These are phyloP conservation scores for Vulpes lagopus DNA, from an alignment of 2,113 vertebrate genomes.

Conservation along the genomic window DNA sequence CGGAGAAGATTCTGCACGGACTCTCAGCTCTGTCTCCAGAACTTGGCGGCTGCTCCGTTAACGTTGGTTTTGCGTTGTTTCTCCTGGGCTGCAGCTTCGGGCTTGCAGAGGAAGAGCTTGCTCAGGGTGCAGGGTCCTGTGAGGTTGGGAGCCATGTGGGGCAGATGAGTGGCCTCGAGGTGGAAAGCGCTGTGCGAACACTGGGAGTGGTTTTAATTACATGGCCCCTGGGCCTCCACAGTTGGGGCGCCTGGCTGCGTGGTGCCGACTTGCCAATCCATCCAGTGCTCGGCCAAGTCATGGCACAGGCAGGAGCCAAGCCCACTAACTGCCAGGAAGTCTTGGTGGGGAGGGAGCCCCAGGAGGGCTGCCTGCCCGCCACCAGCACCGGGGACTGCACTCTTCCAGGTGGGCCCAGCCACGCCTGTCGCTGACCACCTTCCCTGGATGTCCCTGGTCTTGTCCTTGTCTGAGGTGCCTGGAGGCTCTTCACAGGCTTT, in stretches of 20 bases:
- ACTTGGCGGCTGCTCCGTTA: accelerated
- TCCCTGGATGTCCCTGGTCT: not conserved
- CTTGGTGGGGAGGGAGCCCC: not conserved
- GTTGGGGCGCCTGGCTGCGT: not conserved
- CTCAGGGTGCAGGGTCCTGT: not conserved
- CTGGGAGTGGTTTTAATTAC: not conserved
- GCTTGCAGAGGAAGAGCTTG: not conserved
- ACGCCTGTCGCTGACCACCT: not conserved
- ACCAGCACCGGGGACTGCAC: not conserved
- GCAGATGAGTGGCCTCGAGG: not conserved
- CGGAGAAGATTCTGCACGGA: accelerated
- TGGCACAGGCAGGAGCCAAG: not conserved
- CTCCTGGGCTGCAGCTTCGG: not conserved
- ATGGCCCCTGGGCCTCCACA: not conserved
- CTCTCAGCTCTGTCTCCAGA: accelerated
- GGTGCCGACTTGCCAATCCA: not conserved
- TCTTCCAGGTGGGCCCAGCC: not conserved
- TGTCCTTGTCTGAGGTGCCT: not conserved
- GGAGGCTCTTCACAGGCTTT: not conserved
- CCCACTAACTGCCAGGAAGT: not conserved
- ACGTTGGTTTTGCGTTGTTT: not conserved
- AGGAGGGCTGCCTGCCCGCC: not conserved
- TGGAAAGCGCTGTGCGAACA: not conserved
- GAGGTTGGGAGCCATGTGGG: not conserved
- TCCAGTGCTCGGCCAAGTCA: not conserved